Evolutionary conservation across 1,140 invertebrate species (phyloP), one percentile per base, ranked within the genome.

Genomic region (Cyclargus thomasi): DNA sequence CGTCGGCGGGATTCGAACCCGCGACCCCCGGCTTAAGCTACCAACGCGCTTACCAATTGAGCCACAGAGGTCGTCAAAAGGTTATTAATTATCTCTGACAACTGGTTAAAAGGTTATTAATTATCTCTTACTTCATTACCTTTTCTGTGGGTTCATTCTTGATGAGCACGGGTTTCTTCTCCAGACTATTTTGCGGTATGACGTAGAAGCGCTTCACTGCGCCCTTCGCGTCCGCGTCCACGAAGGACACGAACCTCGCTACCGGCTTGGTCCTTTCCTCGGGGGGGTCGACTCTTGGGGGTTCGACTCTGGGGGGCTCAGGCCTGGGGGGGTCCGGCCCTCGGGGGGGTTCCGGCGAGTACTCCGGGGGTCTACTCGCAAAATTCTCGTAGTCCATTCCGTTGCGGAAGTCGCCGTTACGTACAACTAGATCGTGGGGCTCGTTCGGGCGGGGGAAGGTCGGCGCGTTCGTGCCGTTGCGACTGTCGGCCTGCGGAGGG

Each of bases 111-210:
- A 16, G 16, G 3, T 7, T 14, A 7, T 53, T 14, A 53, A 55
- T 35, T 35, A 59, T 20, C 0, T n/a, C 17, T 4, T 18, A 1
- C 57, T 18, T 3, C 22, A 39, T 65, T 29, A 62, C 59, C 21
- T 64, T 66, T 55, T 91, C 90, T n/a, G 80, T 20, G 10, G 89
- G 89, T 64, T 91, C 90, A 69, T 90, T 90, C 74, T 91, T 91
- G 47, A 91, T 91, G 64, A 91, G 75, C 55, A 91, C 83, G 62
- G 86, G 82, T 65, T 91, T 91, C 74, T 91, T 91, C 16, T 91
- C 90, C 0, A 79, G 63, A 0, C 73, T 78, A 70, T 79, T 82
- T 69, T 89, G 88, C 18, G 89, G 90, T 65, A 90, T 87, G 0
- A 91, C 86, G 64, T 90, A 91, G 65, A 87, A 81, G 11, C 83